Evolutionary conservation across 2,113 vertebrate species (phyloP).

Genomic region (Bagarius yarrelli): DNA sequence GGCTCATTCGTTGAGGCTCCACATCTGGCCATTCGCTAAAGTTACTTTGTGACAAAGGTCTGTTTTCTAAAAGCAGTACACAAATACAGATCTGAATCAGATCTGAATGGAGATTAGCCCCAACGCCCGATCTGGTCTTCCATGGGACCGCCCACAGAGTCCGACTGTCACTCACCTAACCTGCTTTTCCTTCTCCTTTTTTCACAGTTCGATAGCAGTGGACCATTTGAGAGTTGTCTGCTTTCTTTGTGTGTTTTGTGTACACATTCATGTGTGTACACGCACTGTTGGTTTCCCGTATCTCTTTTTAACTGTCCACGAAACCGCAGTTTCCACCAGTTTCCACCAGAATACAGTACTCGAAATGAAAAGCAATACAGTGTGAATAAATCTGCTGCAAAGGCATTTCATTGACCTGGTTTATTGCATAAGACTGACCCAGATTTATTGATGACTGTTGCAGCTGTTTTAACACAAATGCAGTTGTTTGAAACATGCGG

Average conservation of each 20-base stretch:
- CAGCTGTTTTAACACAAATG: neutral
- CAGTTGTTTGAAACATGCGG: neutral
- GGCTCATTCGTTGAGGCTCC: too few species aligned
- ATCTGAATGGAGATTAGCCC: neutral
- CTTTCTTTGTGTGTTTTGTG: constrained; percentile 51
- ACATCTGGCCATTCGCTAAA: too few species aligned
- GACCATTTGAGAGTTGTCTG: constrained; percentile 26
- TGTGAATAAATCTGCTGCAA: constrained; percentile 3
- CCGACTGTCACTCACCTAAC: constrained; percentile 33
- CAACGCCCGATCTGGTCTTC: neutral
- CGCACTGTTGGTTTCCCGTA: constrained; percentile 13
- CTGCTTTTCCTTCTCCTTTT: constrained; percentile 40
- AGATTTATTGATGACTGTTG: constrained; percentile 19
- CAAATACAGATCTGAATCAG: neutral
- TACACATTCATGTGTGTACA: neutral
- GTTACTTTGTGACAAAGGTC: neutral
- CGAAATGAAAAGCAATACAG: constrained; percentile 14
- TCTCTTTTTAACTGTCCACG: neutral
- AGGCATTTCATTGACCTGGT: constrained; percentile 26
- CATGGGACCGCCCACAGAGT: neutral
- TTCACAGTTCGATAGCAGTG: constrained; percentile 23
- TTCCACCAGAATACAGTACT: neutral
- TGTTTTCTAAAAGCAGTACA: neutral
- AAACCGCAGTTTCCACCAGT: neutral
- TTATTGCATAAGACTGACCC: constrained; percentile 34